Evolutionary conservation across 2,113 vertebrate species (phyloP).

Genomic region (Heloderma charlesbogerti): DNA sequence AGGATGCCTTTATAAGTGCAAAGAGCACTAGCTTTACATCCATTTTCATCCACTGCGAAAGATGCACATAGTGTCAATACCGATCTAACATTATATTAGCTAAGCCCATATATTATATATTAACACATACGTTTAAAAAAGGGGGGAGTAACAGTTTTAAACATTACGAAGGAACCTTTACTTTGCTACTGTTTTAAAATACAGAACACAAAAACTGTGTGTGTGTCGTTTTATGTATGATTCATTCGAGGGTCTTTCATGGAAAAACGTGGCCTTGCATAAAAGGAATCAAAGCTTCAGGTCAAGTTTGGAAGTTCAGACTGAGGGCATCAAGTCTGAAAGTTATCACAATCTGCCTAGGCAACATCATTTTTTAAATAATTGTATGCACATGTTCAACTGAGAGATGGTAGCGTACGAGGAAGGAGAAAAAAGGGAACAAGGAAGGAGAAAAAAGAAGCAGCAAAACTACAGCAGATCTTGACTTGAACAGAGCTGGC

Average conservation of each 20-base stretch:
- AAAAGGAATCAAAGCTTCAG: conserved; percentile 40
- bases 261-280: conserved; percentile 21
- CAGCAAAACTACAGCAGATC: neutral
- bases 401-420: neutral
- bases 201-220: neutral
- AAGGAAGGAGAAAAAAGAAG: neutral
- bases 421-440: neutral
- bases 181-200: conserved; percentile 31
- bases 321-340: conserved; percentile 12
- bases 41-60: conserved; percentile 14
- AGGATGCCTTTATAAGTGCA: conserved; percentile 20
- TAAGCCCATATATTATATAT: neutral
- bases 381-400: neutral
- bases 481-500: neutral
- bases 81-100: neutral
- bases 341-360: conserved; percentile 26
- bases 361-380: conserved; percentile 6
- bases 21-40: neutral
- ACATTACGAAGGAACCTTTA: neutral
- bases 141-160: neutral
- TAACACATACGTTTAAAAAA: neutral
- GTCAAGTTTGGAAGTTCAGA: conserved; percentile 23
- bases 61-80: rapidly evolving
- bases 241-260: conserved; percentile 17
- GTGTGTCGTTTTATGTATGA: neutral